These are phyloP conservation scores for Drosophila varians DNA, from an alignment of 1,140 invertebrate species.

Conservation along the genomic window DNA sequence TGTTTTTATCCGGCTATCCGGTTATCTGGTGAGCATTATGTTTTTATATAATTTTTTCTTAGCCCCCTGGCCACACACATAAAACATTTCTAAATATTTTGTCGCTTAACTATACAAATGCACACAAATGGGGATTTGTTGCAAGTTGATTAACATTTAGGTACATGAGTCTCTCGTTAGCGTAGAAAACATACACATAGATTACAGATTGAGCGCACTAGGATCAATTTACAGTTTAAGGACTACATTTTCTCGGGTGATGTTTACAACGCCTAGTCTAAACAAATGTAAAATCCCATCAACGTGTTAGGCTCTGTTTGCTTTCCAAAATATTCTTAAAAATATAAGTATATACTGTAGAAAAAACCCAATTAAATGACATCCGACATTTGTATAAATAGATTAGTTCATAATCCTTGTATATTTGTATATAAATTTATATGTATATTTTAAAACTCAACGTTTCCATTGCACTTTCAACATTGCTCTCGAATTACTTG, in stretches of 20 bases:
- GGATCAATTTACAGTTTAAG: constrained; percentile 41
- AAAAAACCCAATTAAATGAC: constrained; percentile 41
- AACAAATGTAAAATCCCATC: constrained; percentile 46
- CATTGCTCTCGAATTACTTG: constrained; percentile 46
- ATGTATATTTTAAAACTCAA: constrained; percentile 42
- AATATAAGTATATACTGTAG: constrained; percentile 31
- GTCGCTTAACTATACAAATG: constrained; percentile 41
- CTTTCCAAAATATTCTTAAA: constrained; percentile 42
- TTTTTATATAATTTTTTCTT: background rate
- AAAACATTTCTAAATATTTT: constrained; percentile 71
- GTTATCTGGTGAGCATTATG: constrained; percentile 39
- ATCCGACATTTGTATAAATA: constrained; percentile 27
- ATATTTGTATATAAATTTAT: constrained; percentile 59
- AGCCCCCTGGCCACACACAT: constrained; percentile 49
- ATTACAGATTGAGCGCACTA: constrained; percentile 15
- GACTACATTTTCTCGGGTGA: constrained; percentile 18
- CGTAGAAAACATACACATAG: constrained; percentile 46
- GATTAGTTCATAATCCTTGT: constrained; percentile 35
- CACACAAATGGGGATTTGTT: constrained; percentile 45
- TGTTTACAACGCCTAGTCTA: constrained; percentile 14
- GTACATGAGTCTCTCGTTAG: constrained; percentile 80
- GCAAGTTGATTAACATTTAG: constrained; percentile 71
- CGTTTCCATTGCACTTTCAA: constrained; percentile 53
- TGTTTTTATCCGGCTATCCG: constrained; percentile 37
- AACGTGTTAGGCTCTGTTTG: background rate